These are phyloP conservation scores for Adelognathus sp. DNA, from an alignment of 2,888 invertebrate genomes.

Conservation along the genomic window DNA sequence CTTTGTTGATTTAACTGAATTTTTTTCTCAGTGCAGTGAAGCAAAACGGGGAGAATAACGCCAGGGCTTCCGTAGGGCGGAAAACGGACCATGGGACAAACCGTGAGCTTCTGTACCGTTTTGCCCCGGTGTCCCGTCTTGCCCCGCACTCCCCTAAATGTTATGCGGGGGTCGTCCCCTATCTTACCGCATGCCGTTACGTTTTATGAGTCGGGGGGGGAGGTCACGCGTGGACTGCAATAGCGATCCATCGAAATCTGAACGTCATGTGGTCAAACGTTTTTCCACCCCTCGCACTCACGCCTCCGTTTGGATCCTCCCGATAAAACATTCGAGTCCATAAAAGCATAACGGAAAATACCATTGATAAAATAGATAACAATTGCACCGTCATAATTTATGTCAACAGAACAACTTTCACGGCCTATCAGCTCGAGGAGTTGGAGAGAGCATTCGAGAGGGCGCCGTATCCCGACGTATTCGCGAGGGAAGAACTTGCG, in stretches of 20 bases:
- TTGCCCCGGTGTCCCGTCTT: too few species aligned
- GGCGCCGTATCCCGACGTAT: conserved; percentile 98
- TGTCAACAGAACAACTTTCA: conserved; percentile 97
- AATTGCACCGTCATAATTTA: conserved; percentile 66
- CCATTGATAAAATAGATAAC: too few species aligned
- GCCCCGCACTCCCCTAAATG: too few species aligned
- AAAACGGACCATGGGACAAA: not conserved
- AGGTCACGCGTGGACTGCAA: conserved; percentile 24
- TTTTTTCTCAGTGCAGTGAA: too few species aligned
- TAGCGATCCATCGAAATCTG: conserved; percentile 23
- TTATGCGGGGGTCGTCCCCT: conserved; percentile 56
- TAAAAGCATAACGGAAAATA: too few species aligned
- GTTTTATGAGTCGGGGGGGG: conserved; percentile 22
- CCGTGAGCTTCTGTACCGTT: too few species aligned
- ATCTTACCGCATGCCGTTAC: conserved; percentile 51
- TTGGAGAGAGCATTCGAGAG: conserved; percentile 96
- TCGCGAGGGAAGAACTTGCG: conserved; percentile 96
- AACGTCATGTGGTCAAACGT: conserved; percentile 55
- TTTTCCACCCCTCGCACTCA: not conserved
- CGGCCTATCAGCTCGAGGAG: conserved; percentile 96
- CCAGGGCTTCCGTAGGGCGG: too few species aligned
- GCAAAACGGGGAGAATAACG: too few species aligned
- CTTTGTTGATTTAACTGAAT: too few species aligned
- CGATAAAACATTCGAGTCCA: too few species aligned
- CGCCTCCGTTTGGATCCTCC: conserved; percentile 12